Percentiles rank a stretch among this genome's conserved stretches.
These are phyloP conservation scores for Carassius auratus DNA, from an alignment of 2,113 vertebrate species.

Conservation along the genomic window DNA sequence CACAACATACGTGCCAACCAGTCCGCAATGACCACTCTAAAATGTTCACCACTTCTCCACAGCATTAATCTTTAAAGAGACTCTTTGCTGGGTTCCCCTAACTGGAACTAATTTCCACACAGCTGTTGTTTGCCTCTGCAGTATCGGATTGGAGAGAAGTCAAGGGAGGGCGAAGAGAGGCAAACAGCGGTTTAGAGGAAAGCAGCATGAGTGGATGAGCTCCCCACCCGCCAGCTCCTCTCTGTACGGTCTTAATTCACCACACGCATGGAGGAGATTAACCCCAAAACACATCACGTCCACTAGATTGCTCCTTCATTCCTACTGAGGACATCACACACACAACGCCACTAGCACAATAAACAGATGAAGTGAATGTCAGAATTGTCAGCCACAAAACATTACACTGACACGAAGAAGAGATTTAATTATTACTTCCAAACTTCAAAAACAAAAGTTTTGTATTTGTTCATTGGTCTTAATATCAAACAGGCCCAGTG, in stretches of 20 bases:
- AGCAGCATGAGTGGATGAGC: conserved; percentile 36
- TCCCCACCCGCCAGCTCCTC: neutral
- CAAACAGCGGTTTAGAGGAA: conserved; percentile 29
- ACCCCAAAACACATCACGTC: conserved; percentile 32
- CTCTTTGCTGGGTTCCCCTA: conserved; percentile 13
- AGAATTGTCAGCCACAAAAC: neutral
- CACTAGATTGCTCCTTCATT: conserved; percentile 3
- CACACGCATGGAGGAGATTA: conserved; percentile 33
- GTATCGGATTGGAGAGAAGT: conserved; percentile 1
- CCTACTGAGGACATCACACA: conserved; percentile 23
- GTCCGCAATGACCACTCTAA: neutral
- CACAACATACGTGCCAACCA: neutral
- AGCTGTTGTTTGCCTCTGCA: conserved; percentile 37
- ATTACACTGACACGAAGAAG: neutral
- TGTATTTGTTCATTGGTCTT: neutral
- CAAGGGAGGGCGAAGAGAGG: conserved; percentile 1
- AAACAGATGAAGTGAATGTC: conserved; percentile 32
- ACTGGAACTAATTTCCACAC: conserved; percentile 45
- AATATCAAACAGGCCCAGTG: neutral
- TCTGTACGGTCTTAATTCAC: neutral
- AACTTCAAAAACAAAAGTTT: conserved; percentile 11
- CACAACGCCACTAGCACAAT: conserved; percentile 11
- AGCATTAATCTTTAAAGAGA: conserved; percentile 48
- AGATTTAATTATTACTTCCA: conserved; percentile 13
- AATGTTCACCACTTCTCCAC: conserved; percentile 25